Evolutionary conservation across 2,797 vertebrate species (phyloP).

Genomic region (Parauchenoglanis ngamensis): DNA sequence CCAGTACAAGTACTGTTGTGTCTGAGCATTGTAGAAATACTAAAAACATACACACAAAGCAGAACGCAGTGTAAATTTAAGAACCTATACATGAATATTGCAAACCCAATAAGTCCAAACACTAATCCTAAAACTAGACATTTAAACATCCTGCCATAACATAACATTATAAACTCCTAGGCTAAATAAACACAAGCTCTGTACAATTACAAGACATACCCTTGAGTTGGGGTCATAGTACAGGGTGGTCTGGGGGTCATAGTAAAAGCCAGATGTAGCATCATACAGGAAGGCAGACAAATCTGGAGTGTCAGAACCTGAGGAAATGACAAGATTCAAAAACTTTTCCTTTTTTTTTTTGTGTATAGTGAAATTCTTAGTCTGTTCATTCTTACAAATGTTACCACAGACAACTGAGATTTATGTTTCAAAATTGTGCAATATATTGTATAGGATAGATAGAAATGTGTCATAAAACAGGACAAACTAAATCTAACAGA

Average conservation of each 20-base stretch:
- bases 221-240: conserved; percentile 93
- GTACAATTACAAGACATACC: conserved; percentile 71
- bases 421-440: neutral
- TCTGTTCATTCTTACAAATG: neutral
- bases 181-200: neutral
- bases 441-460: neutral
- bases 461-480: neutral
- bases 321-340: neutral
- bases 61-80: neutral
- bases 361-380: neutral
- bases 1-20: conserved; percentile 83
- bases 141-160: neutral
- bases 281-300: conserved; percentile 90
- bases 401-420: neutral
- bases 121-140: neutral
- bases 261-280: conserved; percentile 94
- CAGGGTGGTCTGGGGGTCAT: conserved; percentile 91
- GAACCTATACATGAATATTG: neutral
- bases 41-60: conserved; percentile 46
- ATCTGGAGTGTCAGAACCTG: conserved; percentile 84
- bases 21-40: conserved; percentile 84
- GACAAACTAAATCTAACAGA: neutral
- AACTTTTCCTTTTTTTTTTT: neutral
- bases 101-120: neutral
- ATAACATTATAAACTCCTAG: neutral